A percentile compares a stretch with the other conserved stretches of the same genome.
These are phyloP conservation scores for Lutraria lutraria DNA, from an alignment of 2,888 invertebrate genomes.

Conservation along the genomic window DNA sequence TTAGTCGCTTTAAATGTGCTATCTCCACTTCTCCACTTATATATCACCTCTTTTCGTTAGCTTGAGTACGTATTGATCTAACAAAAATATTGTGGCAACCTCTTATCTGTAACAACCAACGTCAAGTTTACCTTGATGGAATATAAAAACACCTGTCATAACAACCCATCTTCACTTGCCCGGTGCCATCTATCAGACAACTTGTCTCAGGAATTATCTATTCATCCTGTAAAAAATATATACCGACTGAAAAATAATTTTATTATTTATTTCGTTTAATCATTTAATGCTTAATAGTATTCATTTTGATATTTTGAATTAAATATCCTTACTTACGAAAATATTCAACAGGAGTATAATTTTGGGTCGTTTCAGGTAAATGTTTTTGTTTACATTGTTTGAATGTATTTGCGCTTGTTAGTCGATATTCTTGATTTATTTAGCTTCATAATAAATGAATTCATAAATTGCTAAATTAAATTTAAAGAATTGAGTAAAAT, in stretches of 20 bases:
- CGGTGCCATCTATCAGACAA: too few relatives aligned
- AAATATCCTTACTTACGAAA: not conserved
- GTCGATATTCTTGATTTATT: too few relatives aligned
- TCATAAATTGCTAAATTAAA: too few relatives aligned
- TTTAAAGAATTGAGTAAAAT: too few relatives aligned
- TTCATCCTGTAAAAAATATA: not conserved
- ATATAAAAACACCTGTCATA: slow-evolving; percentile 7
- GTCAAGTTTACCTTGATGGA: not conserved
- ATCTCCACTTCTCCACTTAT: not conserved
- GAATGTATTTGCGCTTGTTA: too few relatives aligned
- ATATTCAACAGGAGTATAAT: not conserved
- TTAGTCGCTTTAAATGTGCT: slow-evolving; percentile 12
- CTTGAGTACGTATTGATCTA: slow-evolving; percentile 31
- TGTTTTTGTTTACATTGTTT: too few relatives aligned
- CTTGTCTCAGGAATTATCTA: not conserved
- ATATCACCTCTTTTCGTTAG: not conserved
- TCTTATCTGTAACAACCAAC: slow-evolving; percentile 31
- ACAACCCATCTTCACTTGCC: not conserved
- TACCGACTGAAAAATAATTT: too few relatives aligned
- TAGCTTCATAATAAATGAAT: too few relatives aligned
- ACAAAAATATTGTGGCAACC: slow-evolving; percentile 39
- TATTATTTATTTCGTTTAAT: too few relatives aligned
- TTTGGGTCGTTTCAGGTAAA: too few relatives aligned
- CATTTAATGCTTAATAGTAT: not conserved
- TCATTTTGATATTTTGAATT: not conserved